Conservation (phyloP, 2,888 invertebrate species). For the Cryptosula pallasiana region DNA sequence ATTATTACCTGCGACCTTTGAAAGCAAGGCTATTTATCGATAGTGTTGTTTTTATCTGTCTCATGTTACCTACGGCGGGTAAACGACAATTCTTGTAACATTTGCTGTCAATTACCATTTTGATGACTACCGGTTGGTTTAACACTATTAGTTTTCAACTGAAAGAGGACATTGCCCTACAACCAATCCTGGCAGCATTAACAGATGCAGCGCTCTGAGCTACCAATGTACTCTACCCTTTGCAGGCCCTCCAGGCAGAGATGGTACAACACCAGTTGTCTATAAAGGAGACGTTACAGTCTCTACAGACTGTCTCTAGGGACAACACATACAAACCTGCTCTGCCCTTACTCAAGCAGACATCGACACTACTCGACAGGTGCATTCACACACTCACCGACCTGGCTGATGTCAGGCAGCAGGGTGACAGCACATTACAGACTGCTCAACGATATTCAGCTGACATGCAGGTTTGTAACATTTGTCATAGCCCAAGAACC, state of each 20-base stretch:
- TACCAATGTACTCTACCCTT: not conserved
- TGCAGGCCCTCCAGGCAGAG: constrained; percentile 13
- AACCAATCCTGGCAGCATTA: too few species aligned
- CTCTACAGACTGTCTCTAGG: not conserved
- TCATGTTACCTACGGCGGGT: too few species aligned
- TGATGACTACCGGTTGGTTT: too few species aligned
- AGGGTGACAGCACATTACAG: not conserved
- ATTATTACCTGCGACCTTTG: too few species aligned
- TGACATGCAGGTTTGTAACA: constrained; percentile 23
- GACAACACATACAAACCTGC: not conserved
- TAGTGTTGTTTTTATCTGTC: too few species aligned
- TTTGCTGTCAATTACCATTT: too few species aligned
- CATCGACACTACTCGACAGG: constrained; percentile 4
- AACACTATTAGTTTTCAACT: too few species aligned
- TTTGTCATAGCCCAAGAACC: too few species aligned
- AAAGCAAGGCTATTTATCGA: too few species aligned
- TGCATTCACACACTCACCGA: not conserved
- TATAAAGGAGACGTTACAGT: not conserved
- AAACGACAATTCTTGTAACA: too few species aligned
- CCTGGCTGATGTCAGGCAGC: not conserved
- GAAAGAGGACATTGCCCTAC: too few species aligned
- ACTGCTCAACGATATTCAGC: constrained; percentile 1
- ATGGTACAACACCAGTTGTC: constrained; percentile 13
- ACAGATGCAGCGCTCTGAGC: too few species aligned
- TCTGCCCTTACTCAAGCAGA: not conserved